Percentiles rank a stretch among this genome's conserved stretches.
Evolutionary conservation across 2,113 vertebrate genomes (phyloP).

Genomic region (Bostrychus sinensis): DNA sequence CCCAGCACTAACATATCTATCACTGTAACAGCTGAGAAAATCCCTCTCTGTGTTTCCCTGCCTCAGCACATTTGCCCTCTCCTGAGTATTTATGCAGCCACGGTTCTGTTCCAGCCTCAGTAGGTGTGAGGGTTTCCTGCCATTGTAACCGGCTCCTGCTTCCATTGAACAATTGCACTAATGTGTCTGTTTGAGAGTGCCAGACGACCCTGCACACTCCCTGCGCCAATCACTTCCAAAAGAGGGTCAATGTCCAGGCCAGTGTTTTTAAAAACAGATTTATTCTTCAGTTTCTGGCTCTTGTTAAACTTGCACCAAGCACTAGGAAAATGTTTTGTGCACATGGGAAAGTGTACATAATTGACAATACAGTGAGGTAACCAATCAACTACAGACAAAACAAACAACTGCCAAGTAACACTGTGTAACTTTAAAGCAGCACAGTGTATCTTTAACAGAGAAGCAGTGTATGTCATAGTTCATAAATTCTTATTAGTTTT

Average conservation of each 20-base stretch:
- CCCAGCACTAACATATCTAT: slow-evolving; percentile 29
- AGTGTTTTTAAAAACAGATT: slow-evolving; percentile 1
- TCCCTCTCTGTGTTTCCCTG: slow-evolving; percentile 22
- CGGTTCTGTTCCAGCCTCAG: slow-evolving; percentile 24
- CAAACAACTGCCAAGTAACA: not conserved
- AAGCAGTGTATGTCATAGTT: not conserved
- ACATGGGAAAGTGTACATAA: not conserved
- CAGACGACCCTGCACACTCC: slow-evolving; percentile 12
- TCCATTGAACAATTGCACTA: slow-evolving; percentile 18
- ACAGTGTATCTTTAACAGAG: too few relatives aligned
- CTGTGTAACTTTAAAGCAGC: too few relatives aligned
- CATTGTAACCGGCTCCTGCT: slow-evolving; percentile 51
- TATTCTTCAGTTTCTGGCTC: slow-evolving; percentile 1
- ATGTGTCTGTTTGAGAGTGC: slow-evolving; percentile 24
- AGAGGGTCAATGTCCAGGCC: slow-evolving; percentile 18
- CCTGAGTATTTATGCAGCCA: slow-evolving; percentile 14
- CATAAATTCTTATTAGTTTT: too few relatives aligned
- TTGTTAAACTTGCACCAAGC: not conserved
- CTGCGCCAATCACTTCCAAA: slow-evolving; percentile 37
- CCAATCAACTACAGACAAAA: not conserved
- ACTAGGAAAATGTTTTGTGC: not conserved
- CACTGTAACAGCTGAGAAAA: slow-evolving; percentile 51
- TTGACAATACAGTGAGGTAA: not conserved
- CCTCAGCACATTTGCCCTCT: slow-evolving; percentile 42
- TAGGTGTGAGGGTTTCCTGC: slow-evolving; percentile 51